Evolutionary conservation across 2,888 invertebrate genomes (phyloP).

Genomic region (Oeneis ivallda): DNA sequence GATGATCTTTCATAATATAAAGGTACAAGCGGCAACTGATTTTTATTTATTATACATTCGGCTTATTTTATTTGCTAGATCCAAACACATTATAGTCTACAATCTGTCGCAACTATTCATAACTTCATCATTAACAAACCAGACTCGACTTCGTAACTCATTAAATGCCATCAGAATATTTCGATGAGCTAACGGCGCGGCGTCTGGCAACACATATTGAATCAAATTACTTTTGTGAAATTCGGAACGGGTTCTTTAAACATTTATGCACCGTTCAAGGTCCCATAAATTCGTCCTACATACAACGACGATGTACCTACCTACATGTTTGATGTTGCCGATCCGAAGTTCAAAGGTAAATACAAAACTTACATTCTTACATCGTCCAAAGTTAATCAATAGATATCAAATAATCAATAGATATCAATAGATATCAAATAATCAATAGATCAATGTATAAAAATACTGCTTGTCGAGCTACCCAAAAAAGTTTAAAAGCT

Average conservation of each 20-base stretch:
- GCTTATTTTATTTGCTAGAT: slow-evolving; percentile 5
- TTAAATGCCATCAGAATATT: slow-evolving; percentile 66
- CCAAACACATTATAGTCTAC: slow-evolving; percentile 6
- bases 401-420: no score
- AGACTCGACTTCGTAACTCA: slow-evolving; percentile 51
- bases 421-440: no score
- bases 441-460: no score
- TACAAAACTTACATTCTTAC: no score
- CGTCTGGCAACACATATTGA: slow-evolving; percentile 57
- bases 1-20: no score
- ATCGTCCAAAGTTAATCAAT: neutral
- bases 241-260: slow-evolving; percentile 59
- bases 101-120: slow-evolving; percentile 28
- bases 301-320: slow-evolving; percentile 16
- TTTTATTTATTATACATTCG: neutral
- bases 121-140: slow-evolving; percentile 44
- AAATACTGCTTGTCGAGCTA: no score
- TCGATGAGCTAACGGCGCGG: slow-evolving; percentile 68
- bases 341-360: neutral
- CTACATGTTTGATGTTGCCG: slow-evolving; percentile 34
- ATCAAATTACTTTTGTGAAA: slow-evolving; percentile 68
- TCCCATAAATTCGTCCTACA: slow-evolving; percentile 48
- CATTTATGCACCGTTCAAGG: slow-evolving; percentile 68
- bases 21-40: no score
- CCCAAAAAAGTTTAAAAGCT: no score